phyloP scores from a whole-genome alignment of 2,797 vertebrate genomes.

The Protonibea diacanthus region DNA sequence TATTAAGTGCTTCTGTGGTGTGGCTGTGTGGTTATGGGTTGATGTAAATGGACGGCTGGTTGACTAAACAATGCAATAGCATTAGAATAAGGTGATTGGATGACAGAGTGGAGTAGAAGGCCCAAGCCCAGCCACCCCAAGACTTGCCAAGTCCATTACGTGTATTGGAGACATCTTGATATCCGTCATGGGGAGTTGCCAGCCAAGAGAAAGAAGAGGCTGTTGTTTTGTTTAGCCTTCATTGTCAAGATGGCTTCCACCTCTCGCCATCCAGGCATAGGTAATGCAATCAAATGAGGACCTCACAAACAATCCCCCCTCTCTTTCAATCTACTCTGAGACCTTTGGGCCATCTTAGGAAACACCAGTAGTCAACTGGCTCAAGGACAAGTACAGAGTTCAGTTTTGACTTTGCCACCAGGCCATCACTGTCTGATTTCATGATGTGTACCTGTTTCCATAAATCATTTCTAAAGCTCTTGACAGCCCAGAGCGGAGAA shows the following conservation, averaged over 20 bases:
- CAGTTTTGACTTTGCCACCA: constrained; percentile 39
- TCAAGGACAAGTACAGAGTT: constrained; percentile 59
- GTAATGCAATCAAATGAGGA: constrained; percentile 81
- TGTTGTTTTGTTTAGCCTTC: constrained; percentile 73
- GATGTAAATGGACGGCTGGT: constrained; percentile 86
- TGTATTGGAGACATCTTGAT: constrained; percentile 84
- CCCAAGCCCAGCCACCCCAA: constrained; percentile 66
- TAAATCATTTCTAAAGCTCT: constrained; percentile 18
- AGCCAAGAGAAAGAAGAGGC: constrained; percentile 58
- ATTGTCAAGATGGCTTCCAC: constrained; percentile 80
- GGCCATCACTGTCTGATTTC: constrained; percentile 30
- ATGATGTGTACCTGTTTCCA: constrained; percentile 25
- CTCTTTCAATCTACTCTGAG: constrained; percentile 59
- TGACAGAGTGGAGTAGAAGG: constrained; percentile 79
- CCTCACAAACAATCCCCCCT: constrained; percentile 41
- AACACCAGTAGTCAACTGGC: constrained; percentile 36
- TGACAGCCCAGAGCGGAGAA: constrained; percentile 24
- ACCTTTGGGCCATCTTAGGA: constrained; percentile 53
- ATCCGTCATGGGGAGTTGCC: constrained; percentile 71
- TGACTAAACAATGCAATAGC: constrained; percentile 86
- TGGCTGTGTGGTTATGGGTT: constrained; percentile 76
- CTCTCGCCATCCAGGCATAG: constrained; percentile 63
- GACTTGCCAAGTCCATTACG: constrained; percentile 87
- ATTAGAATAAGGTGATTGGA: constrained; percentile 88
- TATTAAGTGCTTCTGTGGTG: constrained; percentile 84